These are phyloP conservation scores for Prionace glauca DNA, from an alignment of 2,797 vertebrate species.

Conservation along the genomic window DNA sequence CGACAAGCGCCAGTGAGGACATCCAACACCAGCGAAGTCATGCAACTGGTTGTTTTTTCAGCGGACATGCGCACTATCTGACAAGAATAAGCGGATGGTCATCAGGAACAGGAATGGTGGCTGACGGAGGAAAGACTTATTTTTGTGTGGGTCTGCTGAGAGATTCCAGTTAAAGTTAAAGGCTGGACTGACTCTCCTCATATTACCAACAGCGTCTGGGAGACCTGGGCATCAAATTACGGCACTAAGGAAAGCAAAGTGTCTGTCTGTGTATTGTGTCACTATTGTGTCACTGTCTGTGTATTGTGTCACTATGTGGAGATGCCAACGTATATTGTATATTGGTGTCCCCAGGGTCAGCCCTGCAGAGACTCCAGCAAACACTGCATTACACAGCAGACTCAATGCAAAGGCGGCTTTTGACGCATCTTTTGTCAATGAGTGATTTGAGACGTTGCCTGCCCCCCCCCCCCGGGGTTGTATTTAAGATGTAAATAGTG, in stretches of 20 bases:
- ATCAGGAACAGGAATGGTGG: no score
- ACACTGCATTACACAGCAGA: no score
- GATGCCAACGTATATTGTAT: no score
- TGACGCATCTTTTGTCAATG: not conserved
- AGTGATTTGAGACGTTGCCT: not conserved
- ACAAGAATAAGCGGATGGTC: not conserved
- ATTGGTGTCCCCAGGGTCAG: no score
- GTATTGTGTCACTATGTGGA: no score
- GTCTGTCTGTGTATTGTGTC: not conserved
- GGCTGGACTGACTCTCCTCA: not conserved
- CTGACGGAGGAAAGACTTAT: no score
- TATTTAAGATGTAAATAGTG: not conserved
- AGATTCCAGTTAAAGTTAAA: not conserved
- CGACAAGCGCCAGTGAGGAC: not conserved
- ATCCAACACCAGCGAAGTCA: not conserved
- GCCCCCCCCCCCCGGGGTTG: no score
- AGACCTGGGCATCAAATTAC: not conserved
- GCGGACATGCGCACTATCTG: not conserved
- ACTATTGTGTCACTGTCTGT: no score
- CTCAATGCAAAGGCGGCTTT: no score
- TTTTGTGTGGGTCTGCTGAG: not conserved
- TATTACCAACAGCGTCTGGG: no score
- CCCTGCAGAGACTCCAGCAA: no score
- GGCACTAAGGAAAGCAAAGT: not conserved
- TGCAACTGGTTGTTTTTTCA: not conserved